Percentiles rank a stretch among this genome's conserved stretches.
These are phyloP conservation scores for Spodoptera frugiperda DNA, from an alignment of 1,140 invertebrate genomes.

Conservation along the genomic window DNA sequence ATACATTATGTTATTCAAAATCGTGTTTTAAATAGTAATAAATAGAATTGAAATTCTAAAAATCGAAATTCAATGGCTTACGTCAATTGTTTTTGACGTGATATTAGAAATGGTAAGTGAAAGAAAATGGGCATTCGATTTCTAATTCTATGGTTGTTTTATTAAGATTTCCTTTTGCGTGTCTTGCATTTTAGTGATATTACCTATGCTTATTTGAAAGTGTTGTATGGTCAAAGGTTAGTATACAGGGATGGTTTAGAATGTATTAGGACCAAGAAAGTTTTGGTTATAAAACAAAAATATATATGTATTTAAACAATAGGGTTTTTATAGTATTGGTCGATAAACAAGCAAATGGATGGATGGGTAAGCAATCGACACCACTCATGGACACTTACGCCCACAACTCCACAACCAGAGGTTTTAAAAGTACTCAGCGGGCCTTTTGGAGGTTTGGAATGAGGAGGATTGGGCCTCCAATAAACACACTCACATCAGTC, in stretches of 20 bases:
- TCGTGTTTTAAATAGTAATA: slow-evolving; percentile 14
- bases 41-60: background rate
- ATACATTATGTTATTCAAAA: background rate
- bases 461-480: too few relatives aligned
- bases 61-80: background rate
- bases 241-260: background rate
- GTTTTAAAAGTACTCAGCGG: too few relatives aligned
- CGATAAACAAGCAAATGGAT: too few relatives aligned
- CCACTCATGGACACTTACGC: too few relatives aligned
- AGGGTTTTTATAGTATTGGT: too few relatives aligned
- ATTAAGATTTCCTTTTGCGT: slow-evolving; percentile 12
- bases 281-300: too few relatives aligned
- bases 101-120: background rate
- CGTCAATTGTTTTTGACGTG: slow-evolving; percentile 30
- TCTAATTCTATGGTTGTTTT: slow-evolving; percentile 9
- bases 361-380: too few relatives aligned
- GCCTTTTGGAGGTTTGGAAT: too few relatives aligned
- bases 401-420: too few relatives aligned
- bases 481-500: too few relatives aligned
- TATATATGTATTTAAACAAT: too few relatives aligned
- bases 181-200: background rate
- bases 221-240: slow-evolving; percentile 24
- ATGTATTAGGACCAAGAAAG: background rate
- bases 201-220: slow-evolving; percentile 21
- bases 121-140: slow-evolving; percentile 6